Evolutionary conservation across 2,888 invertebrate species (phyloP), one percentile per base, ranked within the genome.

Genomic region (Cyaniris semiargus): DNA sequence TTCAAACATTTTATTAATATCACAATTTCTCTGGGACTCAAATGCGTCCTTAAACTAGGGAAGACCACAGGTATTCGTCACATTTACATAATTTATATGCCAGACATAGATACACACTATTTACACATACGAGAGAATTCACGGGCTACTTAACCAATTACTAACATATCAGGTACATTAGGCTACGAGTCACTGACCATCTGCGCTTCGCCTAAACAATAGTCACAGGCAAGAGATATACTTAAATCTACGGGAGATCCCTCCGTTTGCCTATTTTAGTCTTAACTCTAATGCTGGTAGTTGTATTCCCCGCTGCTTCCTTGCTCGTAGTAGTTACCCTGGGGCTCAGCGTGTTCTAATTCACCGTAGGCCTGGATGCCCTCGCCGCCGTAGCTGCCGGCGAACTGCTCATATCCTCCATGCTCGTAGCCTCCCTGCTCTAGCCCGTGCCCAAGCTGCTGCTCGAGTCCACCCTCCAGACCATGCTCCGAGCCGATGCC

Each of bases 21-120:
- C 93, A 94, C 93, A 93, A 89, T 90, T 92, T 90, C 87, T 89
- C 91, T 89, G 88, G 90, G 88, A 90, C 89, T 87, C 86, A 84
- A 84, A 84, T 66, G 82, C 84, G 82, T 81, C 85, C 86, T 83
- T 85, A 82, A 84, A 85, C 82, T 84, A 82, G 78, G 58, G 66
- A 76, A 77, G 76, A 77, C 77, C 78, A 74, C 80, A 77, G 75
- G 78, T 77, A 70, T 27, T 10, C 71, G n/a, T 56, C 56, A 78
- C 75, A 79, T 77, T 76, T 76, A 76, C 80, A 81, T 80, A 84
- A 85, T 84, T 83, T 80, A 82, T 81, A 81, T 82, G 82, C 80
- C 82, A 83, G 79, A 80, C 78, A 79, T 77, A 79, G 78, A 79
- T 76, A 75, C 82, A 82, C 82, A 81, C 79, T 82, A 80, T 82